Base-by-base conservation (phyloP, 2,888 invertebrate species). In the Proisotoma minuta region DNA sequence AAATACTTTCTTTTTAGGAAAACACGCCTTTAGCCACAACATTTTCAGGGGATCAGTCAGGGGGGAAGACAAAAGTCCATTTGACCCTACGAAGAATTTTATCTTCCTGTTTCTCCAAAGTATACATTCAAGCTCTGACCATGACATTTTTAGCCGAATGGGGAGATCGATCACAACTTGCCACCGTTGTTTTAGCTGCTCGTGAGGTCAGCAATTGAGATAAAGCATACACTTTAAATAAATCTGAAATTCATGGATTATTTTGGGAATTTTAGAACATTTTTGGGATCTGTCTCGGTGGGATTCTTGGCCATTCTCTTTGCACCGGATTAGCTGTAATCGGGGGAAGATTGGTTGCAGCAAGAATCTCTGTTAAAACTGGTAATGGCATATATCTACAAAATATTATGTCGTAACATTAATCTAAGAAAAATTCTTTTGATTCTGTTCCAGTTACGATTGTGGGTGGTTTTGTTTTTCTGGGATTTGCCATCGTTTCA, bases 101-200 rank as follows among this genome's bases (percentile, higher is more conserved):
- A 3, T 71, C 67, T 34, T 61, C 72, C 18, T 56, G 61, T 26
- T 71, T 70, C 48, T 69, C 70, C 15, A 57, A 65, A 20, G 64
- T 71, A 5, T 72, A 67, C 53, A 59, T 70, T 29, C 67, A 70
- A 49, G 88, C 98, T 0, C 94, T 98, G 74, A 91, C 94, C 10
- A 83, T 99, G 77, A 99, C 97, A 2, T 98, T 99, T 81, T 81
- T 99, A 57, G 99, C 98, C 1, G 99, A 99, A 81, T 99, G 99
- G 98, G 99, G 99, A 5, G 99, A 99, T 79, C 82, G 96, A 70
- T 97, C 97, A 49, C 99, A 99, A 78, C 82, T 99, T 65, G 93
- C 98, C 2, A 99, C 99, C 0, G 97, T 99, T 72, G 90, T 99
- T 77, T 83, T 99, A 66, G 96, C 94, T 57, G 96, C 98, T 3